phyloP scores from a whole-genome alignment of 2,888 invertebrate genomes.

The Caenorhabditis doughertyi region DNA sequence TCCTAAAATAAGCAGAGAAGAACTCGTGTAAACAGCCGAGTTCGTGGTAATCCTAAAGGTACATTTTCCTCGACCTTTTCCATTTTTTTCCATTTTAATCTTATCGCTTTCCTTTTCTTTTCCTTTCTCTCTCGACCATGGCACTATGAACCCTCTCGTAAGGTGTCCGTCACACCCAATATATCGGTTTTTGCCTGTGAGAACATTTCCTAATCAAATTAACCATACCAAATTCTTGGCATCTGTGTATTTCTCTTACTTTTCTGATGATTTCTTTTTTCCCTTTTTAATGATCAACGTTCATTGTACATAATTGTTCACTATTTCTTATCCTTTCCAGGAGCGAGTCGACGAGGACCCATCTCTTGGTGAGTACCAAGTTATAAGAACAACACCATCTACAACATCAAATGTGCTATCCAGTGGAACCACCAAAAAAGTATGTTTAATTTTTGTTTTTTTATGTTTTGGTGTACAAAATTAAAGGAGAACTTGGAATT shows the following conservation, averaged over 20 bases:
- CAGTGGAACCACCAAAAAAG: slow-evolving; percentile 62
- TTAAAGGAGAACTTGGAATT: neutral
- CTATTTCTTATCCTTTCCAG: no score
- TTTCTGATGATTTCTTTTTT: slow-evolving; percentile 4
- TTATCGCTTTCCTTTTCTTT: neutral
- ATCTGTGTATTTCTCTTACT: no score
- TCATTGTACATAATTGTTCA: slow-evolving; percentile 23
- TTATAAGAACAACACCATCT: slow-evolving; percentile 29
- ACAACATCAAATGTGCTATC: slow-evolving; percentile 61
- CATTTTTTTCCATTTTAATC: slow-evolving; percentile 1
- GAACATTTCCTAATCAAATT: slow-evolving; percentile 46
- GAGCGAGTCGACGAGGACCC: slow-evolving; percentile 44
- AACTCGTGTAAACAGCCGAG: slow-evolving; percentile 57
- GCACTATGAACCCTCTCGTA: neutral
- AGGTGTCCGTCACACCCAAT: slow-evolving; percentile 33
- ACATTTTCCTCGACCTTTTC: slow-evolving; percentile 21
- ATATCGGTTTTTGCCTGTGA: slow-evolving; percentile 10
- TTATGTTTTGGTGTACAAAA: neutral
- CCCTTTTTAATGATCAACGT: slow-evolving; percentile 45
- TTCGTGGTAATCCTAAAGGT: slow-evolving; percentile 54
- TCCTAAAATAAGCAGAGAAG: slow-evolving; percentile 51
- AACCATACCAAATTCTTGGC: no score
- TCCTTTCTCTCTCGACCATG: neutral
- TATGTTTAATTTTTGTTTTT: slow-evolving; percentile 19
- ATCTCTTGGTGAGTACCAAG: slow-evolving; percentile 38